A percentile compares a stretch with the other conserved stretches of the same genome.
Evolutionary conservation across 2,113 vertebrate genomes (phyloP).

Genomic region (Acinonyx jubatus): DNA sequence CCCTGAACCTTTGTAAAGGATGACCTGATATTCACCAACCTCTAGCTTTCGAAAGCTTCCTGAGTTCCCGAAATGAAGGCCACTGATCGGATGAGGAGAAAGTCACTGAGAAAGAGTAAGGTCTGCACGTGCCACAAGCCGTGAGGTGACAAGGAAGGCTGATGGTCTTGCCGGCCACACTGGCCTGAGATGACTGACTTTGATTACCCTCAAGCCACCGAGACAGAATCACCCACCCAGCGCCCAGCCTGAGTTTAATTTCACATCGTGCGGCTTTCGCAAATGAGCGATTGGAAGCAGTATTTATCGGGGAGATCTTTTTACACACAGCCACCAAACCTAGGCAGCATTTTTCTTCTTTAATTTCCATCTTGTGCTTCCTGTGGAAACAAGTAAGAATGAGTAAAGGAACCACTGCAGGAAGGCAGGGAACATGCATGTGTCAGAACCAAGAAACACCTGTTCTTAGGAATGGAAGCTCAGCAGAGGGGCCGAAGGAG

Average conservation of each 20-base stretch:
- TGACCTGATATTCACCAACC: neutral
- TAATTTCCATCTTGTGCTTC: neutral
- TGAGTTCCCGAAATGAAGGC: neutral
- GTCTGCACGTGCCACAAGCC: rapidly evolving
- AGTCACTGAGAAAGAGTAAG: rapidly evolving
- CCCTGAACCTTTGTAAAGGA: neutral
- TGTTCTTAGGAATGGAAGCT: rapidly evolving
- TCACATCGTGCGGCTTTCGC: neutral
- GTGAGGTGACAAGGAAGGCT: neutral
- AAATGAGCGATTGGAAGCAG: neutral
- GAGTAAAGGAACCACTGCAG: neutral
- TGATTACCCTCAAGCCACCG: neutral
- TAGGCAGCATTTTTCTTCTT: neutral
- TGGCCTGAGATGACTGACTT: neutral
- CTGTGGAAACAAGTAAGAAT: neutral
- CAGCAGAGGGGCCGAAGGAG: neutral
- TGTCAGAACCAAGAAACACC: neutral
- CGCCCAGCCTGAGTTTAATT: neutral
- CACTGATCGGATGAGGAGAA: neutral
- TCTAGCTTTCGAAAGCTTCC: neutral
- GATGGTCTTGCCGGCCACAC: rapidly evolving
- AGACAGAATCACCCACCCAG: neutral
- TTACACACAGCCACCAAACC: neutral
- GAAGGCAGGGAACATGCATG: neutral
- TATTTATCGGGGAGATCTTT: neutral